These are phyloP conservation scores for Caenorhabditis plicata DNA, from an alignment of 2,888 invertebrate genomes.

Conservation along the genomic window DNA sequence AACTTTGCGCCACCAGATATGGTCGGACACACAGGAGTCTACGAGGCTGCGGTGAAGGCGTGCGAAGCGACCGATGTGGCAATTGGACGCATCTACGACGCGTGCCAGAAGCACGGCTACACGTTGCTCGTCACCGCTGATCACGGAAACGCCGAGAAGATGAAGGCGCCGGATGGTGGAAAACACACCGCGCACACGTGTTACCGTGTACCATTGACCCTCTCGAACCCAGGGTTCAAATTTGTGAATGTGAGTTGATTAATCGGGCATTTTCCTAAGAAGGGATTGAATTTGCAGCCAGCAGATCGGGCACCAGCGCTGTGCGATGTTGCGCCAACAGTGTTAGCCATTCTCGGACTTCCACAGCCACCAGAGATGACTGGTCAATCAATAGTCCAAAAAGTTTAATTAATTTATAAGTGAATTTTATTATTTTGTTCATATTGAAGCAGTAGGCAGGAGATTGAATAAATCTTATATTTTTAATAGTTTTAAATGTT, in stretches of 20 bases:
- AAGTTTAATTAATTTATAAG: too few relatives aligned
- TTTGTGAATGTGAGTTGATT: conserved; percentile 45
- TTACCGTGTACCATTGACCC: conserved; percentile 64
- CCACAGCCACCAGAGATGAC: conserved; percentile 65
- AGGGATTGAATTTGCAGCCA: conserved; percentile 15
- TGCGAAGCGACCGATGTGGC: conserved; percentile 64
- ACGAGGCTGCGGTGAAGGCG: conserved; percentile 43
- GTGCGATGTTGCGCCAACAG: conserved; percentile 68
- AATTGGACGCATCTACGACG: conserved; percentile 66
- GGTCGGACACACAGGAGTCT: conserved; percentile 68
- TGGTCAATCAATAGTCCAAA: conserved; percentile 56
- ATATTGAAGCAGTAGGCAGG: too few relatives aligned
- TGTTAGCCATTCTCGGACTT: conserved; percentile 66
- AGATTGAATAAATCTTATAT: too few relatives aligned
- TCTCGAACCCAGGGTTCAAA: conserved; percentile 50
- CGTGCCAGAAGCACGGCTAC: conserved; percentile 60
- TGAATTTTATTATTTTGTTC: too few relatives aligned
- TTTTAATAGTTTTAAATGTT: too few relatives aligned
- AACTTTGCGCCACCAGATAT: conserved; percentile 69
- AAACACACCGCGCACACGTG: conserved; percentile 69
- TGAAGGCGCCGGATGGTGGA: conserved; percentile 67
- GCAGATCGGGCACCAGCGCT: conserved; percentile 64
- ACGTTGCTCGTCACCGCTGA: conserved; percentile 58
- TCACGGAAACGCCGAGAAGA: conserved; percentile 69
- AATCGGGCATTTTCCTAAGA: neutral